Conservation (phyloP, 1,140 invertebrate genomes). For the Tetraneura akinire region DNA sequence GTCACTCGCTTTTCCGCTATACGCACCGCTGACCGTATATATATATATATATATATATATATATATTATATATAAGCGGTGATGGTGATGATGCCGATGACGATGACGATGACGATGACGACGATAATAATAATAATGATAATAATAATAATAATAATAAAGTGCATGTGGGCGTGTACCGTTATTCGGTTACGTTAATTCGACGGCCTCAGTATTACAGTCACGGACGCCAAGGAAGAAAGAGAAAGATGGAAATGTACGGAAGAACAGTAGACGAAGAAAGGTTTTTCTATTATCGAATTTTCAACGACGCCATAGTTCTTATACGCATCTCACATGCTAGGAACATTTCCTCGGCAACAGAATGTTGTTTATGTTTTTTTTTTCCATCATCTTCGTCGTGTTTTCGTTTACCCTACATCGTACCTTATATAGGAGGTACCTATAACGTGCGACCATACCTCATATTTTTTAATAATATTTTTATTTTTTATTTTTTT, state of each 20-base stretch:
- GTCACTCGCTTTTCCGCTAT: conserved; percentile 49
- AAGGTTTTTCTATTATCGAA: conserved; percentile 43
- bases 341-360: neutral
- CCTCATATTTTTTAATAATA: neutral
- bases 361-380: neutral
- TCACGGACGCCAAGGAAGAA: neutral
- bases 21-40: conserved; percentile 18
- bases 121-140: conserved; percentile 15
- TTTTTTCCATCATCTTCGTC: neutral
- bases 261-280: neutral
- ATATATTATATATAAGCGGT: too few relatives aligned
- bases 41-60: too few relatives aligned
- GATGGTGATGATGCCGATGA: neutral
- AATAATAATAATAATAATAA: conserved; percentile 31
- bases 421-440: too few relatives aligned
- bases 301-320: conserved; percentile 29
- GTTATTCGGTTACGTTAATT: conserved; percentile 48
- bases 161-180: conserved; percentile 47
- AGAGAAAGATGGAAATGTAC: neutral
- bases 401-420: conserved; percentile 15
- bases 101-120: neutral
- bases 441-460: neutral
- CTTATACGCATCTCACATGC: neutral
- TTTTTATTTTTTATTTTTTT: neutral
- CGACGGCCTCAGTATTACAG: conserved; percentile 24